Evolutionary conservation across 1,140 invertebrate species (phyloP), one percentile per base, ranked within the genome.

Genomic region (Plutomurus gul): DNA sequence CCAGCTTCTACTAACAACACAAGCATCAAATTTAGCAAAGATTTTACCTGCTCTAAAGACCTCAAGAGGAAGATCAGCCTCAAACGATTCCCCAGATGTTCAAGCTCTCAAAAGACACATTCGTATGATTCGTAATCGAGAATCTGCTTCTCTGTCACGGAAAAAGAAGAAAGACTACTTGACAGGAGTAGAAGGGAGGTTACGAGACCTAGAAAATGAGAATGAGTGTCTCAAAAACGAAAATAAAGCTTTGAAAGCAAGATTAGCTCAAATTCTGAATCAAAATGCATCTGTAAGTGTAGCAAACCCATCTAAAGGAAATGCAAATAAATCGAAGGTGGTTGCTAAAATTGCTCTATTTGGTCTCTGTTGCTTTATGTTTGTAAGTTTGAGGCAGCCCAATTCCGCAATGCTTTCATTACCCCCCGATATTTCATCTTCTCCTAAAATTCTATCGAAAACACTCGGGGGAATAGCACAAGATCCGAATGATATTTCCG

Each of bases 111-210:
- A 83, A 36, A 78, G 82, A 0, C 82, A 83, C 37, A 83, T 83
- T 60, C 75, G 82, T 36, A 83, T 83, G 82, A 83, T 83, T 27
- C 18, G 82, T 13, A 83, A 83, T 60, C 82, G 93, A 22, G 95
- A 97, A 87, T 96, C 95, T 0, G 95, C 95, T 10, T 95, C 93
- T 86, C 88, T 96, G 65, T 96, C 95, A 0, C 88, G 95, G 20
- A 95, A 96, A 86, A 95, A 95, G 86, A 96, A 96, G 84, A 96
- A 96, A 85, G 95, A 96, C 86, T 96, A 96, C 85, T 90, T 97
- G 10, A 90, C 90, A 39, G 90, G 90, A 0, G 86, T 97, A 72
- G 95, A 97, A 85, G 89, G 89, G 56, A 89, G 91, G 84, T 87
- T 96, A 33, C 87, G 90, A 36, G 90, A 91, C 43, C 89, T 94